phyloP scores from a whole-genome alignment of 2,113 vertebrate genomes.

The Ceratotherium simum region DNA sequence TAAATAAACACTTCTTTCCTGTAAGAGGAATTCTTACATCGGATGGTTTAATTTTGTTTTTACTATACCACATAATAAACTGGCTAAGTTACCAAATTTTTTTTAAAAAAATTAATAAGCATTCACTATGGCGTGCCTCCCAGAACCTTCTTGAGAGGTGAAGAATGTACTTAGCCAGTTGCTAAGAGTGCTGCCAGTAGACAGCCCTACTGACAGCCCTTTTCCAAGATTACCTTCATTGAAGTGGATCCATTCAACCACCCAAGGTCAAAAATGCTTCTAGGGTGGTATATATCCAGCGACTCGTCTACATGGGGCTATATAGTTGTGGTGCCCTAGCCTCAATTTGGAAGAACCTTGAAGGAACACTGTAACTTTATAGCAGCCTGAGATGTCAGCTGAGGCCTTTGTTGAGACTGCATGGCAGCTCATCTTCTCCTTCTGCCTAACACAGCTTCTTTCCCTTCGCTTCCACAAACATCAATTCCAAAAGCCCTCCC shows the following conservation, averaged over 20 bases:
- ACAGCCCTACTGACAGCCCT: background rate
- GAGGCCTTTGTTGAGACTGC: background rate
- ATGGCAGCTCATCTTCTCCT: background rate
- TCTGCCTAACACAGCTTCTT: background rate
- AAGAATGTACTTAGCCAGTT: background rate
- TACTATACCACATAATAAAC: background rate
- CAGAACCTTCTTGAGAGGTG: background rate
- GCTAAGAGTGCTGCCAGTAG: background rate
- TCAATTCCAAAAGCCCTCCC: background rate
- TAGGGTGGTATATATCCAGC: background rate
- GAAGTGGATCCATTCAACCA: background rate
- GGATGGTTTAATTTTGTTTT: background rate
- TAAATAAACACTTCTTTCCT: background rate
- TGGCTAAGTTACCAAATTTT: background rate
- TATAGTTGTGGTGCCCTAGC: accelerated
- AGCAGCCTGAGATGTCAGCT: background rate
- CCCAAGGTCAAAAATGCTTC: background rate
- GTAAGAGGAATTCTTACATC: background rate
- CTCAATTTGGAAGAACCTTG: background rate
- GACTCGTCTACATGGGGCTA: background rate
- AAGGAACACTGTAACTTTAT: background rate
- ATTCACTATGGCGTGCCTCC: background rate
- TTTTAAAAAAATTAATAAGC: background rate
- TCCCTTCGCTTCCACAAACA: background rate
- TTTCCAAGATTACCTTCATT: background rate